A percentile compares a stretch with the other conserved stretches of the same genome.
These are phyloP conservation scores for Acrossocheilus fasciatus DNA, from an alignment of 2,797 vertebrate genomes.

Conservation along the genomic window DNA sequence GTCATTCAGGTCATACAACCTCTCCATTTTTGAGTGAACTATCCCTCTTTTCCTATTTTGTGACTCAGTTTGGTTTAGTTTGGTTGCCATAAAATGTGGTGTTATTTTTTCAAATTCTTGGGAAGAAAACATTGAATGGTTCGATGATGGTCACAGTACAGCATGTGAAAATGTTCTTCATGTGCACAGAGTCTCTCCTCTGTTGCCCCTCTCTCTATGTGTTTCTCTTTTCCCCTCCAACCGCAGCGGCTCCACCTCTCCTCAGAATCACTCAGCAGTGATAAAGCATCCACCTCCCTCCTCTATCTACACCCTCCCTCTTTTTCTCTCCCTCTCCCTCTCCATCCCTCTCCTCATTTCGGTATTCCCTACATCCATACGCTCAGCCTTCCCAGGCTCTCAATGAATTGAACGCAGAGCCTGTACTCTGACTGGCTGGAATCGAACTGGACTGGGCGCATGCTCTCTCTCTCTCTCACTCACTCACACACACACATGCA, in stretches of 20 bases:
- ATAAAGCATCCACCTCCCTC: conserved; percentile 61
- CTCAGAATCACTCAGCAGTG: conserved; percentile 61
- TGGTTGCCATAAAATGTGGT: not conserved
- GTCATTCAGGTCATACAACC: not conserved
- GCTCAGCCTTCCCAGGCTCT: conserved; percentile 62
- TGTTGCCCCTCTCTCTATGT: not conserved
- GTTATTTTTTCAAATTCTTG: not conserved
- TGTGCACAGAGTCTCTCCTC: not conserved
- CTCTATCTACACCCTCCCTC: conserved; percentile 60
- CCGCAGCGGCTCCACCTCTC: conserved; percentile 65
- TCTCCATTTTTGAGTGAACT: not conserved
- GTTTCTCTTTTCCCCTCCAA: conserved; percentile 50
- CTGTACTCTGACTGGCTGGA: conserved; percentile 68
- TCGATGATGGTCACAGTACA: not conserved
- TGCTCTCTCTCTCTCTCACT: conserved; percentile 58
- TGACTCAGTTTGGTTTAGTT: not conserved
- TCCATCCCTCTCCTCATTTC: conserved; percentile 57
- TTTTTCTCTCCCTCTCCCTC: not conserved
- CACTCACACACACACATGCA: conserved; percentile 58
- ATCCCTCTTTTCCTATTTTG: not conserved
- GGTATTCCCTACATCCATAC: conserved; percentile 57
- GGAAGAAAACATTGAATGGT: not conserved
- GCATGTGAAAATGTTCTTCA: conserved; percentile 14
- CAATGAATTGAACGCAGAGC: conserved; percentile 75
- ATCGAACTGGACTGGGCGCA: conserved; percentile 61